phyloP scores from a whole-genome alignment of 2,113 vertebrate genomes.

The Chloropsis hardwickii region DNA sequence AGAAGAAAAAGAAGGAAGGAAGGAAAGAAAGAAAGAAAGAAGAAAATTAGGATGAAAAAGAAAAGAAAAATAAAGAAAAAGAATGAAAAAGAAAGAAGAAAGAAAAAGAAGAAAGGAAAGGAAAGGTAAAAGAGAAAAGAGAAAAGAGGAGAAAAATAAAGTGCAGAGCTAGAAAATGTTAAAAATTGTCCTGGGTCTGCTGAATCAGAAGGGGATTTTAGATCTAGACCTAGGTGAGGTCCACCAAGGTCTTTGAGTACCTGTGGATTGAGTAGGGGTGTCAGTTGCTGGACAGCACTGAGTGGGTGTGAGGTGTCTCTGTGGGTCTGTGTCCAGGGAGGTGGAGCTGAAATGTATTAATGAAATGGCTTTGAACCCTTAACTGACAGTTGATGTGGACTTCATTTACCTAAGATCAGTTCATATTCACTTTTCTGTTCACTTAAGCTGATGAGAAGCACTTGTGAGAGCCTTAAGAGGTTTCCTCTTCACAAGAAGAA shows the following conservation, averaged over 20 bases:
- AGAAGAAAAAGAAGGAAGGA: background rate
- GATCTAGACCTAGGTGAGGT: background rate
- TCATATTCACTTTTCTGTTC: background rate
- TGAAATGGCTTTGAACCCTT: background rate
- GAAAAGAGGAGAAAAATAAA: too few relatives aligned
- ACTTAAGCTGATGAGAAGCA: background rate
- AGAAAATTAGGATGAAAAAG: background rate
- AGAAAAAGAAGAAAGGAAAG: rapidly evolving
- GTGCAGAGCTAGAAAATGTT: background rate
- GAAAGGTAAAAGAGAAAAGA: rapidly evolving
- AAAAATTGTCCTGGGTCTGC: background rate
- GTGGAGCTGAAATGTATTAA: background rate
- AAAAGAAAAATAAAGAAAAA: rapidly evolving
- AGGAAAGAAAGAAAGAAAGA: background rate
- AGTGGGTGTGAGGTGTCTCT: background rate
- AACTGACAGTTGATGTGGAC: background rate
- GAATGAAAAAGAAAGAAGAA: rapidly evolving
- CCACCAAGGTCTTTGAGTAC: background rate
- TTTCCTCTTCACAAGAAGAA: background rate
- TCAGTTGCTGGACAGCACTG: background rate
- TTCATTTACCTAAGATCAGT: conserved; percentile 16
- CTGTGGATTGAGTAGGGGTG: background rate
- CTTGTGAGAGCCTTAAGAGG: background rate
- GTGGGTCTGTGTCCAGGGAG: background rate
- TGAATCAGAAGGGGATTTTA: background rate